Evolutionary conservation across 2,797 vertebrate species (phyloP).

Genomic region (Echiichthys vipera): DNA sequence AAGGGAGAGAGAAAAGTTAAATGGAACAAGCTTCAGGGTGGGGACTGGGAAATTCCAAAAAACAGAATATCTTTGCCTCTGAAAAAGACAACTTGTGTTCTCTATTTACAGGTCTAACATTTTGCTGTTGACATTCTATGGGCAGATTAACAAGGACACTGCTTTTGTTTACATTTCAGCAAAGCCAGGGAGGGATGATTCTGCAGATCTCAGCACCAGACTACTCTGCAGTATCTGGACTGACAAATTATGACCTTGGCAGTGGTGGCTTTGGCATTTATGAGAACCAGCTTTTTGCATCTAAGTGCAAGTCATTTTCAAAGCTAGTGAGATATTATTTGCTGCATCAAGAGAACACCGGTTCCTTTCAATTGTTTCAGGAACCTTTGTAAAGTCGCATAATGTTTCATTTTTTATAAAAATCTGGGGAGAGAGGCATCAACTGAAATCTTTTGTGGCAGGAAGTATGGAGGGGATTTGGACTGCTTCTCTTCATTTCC

Average conservation of each 20-base stretch:
- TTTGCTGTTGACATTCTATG: conserved; percentile 27
- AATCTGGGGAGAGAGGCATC: background rate
- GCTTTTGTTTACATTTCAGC: conserved; percentile 48
- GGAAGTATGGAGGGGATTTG: background rate
- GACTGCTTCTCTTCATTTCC: conserved; percentile 1
- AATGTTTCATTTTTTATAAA: background rate
- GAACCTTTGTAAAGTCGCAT: background rate
- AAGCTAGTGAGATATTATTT: background rate
- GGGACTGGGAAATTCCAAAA: conserved; percentile 71
- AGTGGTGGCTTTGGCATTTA: conserved; percentile 13
- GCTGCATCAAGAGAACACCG: background rate
- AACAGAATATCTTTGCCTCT: conserved; percentile 60
- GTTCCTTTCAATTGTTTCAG: conserved; percentile 5
- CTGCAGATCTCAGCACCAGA: conserved; percentile 43
- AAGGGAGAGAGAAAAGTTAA: conserved; percentile 49
- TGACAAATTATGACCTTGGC: conserved; percentile 39
- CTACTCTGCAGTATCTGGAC: conserved; percentile 22
- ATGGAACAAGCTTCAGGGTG: conserved; percentile 69
- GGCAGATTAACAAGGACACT: conserved; percentile 56
- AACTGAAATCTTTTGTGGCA: conserved; percentile 7
- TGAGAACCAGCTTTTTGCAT: conserved; percentile 8
- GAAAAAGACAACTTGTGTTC: conserved; percentile 47
- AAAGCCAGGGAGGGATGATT: conserved; percentile 1
- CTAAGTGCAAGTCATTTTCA: conserved; percentile 4
- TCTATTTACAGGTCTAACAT: conserved; percentile 52